Base-by-base conservation (phyloP, 35 echinoderm and acorn worm genomes). In the Holothuria glaberrima region DNA sequence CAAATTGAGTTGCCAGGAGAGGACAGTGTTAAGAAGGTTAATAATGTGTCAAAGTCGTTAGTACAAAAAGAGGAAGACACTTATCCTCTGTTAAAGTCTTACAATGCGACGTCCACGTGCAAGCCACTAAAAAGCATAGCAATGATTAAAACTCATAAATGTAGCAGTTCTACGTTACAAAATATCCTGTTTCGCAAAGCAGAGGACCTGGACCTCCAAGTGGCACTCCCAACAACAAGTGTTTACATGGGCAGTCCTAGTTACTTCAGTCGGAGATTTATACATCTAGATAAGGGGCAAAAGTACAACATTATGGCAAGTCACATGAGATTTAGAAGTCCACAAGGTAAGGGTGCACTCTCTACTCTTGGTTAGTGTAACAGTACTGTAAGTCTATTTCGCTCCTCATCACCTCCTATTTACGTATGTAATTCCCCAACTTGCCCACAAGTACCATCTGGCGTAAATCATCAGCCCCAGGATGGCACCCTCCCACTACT, bases 71-170 rank as follows among this genome's bases (percentile, higher is more conserved):
- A 9, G 64, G 19, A 68, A 68, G 64, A 68, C 36, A 41, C 7
- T 68, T 68, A 1, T 68, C 10, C 9, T 14, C 64, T 14, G 64
- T 68, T 68, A 10, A 68, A 68, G 19, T 41, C n/a, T 12, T 68
- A 68, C 64, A 68, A 68, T 68, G 31, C 69, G 1, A 48, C 36
- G 48, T 22, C 16, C 3, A 61, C 34, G 3, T 94, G 93, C 52
- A 71, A 69, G 61, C 96, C 93, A n/a, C 64, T 86, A 70, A 83
- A 88, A 26, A 92, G 94, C 44, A 80, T 98, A 6, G 93, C 88
- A 25, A 90, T 98, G 87, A 65, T 98, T 13, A 98, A 98, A 73
- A 98, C 96, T 0, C 96, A 98, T 68, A 98, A 98, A 59, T 94
- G 96, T 61, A 92, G 93, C 67, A 98, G 96, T 38, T 94, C 93